Conservation (phyloP, 2,888 invertebrate genomes). For the Leuctra nigra region DNA sequence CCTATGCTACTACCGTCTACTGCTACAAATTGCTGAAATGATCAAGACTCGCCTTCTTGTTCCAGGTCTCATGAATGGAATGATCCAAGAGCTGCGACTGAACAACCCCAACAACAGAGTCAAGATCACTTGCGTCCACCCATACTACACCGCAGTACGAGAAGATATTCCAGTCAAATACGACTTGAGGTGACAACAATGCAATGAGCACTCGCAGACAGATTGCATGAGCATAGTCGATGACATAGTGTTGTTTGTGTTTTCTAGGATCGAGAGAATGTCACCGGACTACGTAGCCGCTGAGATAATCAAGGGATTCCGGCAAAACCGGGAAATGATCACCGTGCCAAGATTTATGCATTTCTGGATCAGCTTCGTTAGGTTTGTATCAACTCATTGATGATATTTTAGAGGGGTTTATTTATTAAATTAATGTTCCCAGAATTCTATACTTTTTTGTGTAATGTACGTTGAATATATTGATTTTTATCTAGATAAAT, state of each 20-base stretch:
- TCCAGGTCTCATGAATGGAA: slow-evolving; percentile 41
- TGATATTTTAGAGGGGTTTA: too few relatives aligned
- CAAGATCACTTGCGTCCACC: slow-evolving; percentile 41
- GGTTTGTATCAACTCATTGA: slow-evolving; percentile 17
- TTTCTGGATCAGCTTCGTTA: slow-evolving; percentile 25
- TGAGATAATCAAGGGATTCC: slow-evolving; percentile 24
- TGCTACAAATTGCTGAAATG: too few relatives aligned
- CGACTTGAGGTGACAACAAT: slow-evolving; percentile 28
- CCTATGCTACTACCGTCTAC: too few relatives aligned
- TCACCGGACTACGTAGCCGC: slow-evolving; percentile 23
- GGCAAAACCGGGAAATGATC: slow-evolving; percentile 24
- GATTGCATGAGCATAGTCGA: too few relatives aligned
- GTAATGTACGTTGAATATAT: too few relatives aligned
- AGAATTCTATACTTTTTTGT: too few relatives aligned
- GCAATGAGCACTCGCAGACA: too few relatives aligned
- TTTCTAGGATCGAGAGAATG: slow-evolving; percentile 22
- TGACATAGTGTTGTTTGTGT: too few relatives aligned
- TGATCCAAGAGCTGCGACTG: slow-evolving; percentile 40
- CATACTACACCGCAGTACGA: slow-evolving; percentile 40
- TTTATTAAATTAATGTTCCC: too few relatives aligned
- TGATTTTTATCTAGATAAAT: too few relatives aligned
- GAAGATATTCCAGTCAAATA: slow-evolving; percentile 30
- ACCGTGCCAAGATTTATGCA: slow-evolving; percentile 25
- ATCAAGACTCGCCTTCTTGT: slow-evolving; percentile 26
- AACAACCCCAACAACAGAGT: slow-evolving; percentile 34